These are phyloP conservation scores for Rhopalosiphum maidis DNA, from an alignment of 1,140 invertebrate genomes.

Conservation along the genomic window DNA sequence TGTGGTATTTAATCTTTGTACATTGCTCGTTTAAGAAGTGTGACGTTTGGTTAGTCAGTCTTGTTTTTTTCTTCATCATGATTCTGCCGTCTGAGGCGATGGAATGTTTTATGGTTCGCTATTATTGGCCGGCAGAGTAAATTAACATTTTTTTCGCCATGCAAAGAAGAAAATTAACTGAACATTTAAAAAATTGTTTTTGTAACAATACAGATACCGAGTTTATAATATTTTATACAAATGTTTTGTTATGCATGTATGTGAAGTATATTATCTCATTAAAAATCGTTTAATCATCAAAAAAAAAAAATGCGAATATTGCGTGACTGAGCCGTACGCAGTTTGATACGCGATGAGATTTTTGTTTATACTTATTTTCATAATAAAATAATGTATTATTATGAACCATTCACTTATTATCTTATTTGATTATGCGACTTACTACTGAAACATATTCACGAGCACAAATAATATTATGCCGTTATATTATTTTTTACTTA, in stretches of 20 bases:
- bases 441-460: background rate
- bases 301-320: background rate
- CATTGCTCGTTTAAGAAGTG: background rate
- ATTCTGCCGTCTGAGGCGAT: background rate
- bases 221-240: background rate
- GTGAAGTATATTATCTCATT: background rate
- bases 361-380: background rate
- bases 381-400: background rate
- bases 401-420: background rate
- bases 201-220: background rate
- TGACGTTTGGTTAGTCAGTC: background rate
- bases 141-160: background rate
- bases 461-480: background rate
- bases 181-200: background rate
- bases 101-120: too few relatives aligned
- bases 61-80: background rate
- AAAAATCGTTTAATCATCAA: background rate
- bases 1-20: background rate
- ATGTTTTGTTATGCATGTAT: background rate
- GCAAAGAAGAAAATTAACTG: background rate
- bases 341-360: background rate
- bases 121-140: background rate
- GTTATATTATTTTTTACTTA: background rate
- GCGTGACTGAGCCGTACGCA: background rate
- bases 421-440: background rate